Conservation (phyloP, 30 jellyfish, hydroid and myxozoan species). For the Chironex yamaguchii region DNA sequence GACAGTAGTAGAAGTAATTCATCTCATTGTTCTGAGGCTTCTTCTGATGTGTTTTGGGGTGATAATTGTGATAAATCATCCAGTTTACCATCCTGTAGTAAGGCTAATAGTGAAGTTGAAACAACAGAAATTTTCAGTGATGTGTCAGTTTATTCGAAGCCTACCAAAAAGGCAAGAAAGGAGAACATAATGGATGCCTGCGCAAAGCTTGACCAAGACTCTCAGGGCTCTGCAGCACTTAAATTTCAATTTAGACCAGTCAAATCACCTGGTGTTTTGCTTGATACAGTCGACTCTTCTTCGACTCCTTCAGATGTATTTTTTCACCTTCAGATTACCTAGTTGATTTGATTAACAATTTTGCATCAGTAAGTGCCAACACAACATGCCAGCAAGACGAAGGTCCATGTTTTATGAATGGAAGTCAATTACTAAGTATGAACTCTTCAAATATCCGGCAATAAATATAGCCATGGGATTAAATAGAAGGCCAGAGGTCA, state of each 20-base stretch:
- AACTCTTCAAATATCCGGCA: neutral
- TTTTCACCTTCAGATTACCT: neutral
- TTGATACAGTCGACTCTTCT: neutral
- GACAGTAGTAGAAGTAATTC: too few species aligned
- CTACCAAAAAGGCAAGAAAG: too few species aligned
- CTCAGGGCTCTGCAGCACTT: too few species aligned
- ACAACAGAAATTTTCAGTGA: too few species aligned
- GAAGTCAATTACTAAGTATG: slow-evolving; percentile 23
- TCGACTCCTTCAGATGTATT: slow-evolving; percentile 4
- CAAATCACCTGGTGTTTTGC: slow-evolving; percentile 13
- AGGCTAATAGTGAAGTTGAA: too few species aligned
- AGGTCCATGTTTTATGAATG: neutral
- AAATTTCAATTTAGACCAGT: slow-evolving; percentile 19
- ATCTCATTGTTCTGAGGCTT: too few species aligned
- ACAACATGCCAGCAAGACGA: neutral
- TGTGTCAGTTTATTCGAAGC: too few species aligned
- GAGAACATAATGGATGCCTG: too few species aligned
- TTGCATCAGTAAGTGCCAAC: slow-evolving; percentile 7
- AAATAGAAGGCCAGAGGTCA: slow-evolving; percentile 12
- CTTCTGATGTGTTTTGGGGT: too few species aligned
- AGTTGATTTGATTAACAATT: slow-evolving; percentile 1
- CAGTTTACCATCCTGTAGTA: too few species aligned
- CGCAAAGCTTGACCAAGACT: too few species aligned
- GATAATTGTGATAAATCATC: too few species aligned
- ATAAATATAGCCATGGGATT: slow-evolving; percentile 30